phyloP scores from a whole-genome alignment of 2,888 invertebrate species.

The Allygus modestus region DNA sequence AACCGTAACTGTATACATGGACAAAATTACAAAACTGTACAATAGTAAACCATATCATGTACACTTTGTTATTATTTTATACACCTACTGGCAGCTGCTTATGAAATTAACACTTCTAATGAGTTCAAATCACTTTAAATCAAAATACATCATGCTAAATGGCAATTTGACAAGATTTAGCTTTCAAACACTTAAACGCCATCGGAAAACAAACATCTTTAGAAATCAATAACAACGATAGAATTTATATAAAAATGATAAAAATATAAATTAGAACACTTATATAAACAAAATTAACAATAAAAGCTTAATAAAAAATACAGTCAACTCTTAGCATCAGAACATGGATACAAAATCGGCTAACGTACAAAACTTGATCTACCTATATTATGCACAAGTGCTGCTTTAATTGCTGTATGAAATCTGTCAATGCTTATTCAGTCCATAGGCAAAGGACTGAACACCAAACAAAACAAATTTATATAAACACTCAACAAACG shows the following conservation, averaged over 20 bases:
- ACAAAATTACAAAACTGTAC: conserved; percentile 59
- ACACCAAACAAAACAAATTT: too few species aligned
- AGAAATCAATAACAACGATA: conserved; percentile 30
- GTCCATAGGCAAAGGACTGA: too few species aligned
- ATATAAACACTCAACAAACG: too few species aligned
- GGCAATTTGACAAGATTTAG: conserved; percentile 25
- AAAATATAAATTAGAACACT: conserved; percentile 41
- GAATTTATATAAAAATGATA: conserved; percentile 38
- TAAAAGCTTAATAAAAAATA: conserved; percentile 7
- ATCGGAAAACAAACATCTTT: conserved; percentile 31
- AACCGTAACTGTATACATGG: conserved; percentile 46
- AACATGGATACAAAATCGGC: neutral
- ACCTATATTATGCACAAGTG: too few species aligned
- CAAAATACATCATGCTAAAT: neutral
- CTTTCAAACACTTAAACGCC: neutral
- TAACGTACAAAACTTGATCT: neutral
- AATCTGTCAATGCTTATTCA: too few species aligned
- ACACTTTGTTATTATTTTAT: conserved; percentile 24
- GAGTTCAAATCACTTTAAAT: neutral
- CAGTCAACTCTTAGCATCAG: conserved; percentile 10
- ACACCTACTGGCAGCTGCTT: conserved; percentile 21
- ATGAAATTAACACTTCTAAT: conserved; percentile 4
- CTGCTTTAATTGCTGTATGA: too few species aligned
- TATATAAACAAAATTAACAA: conserved; percentile 35
- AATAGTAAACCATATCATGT: conserved; percentile 40